Percentiles rank a stretch among this genome's conserved stretches.
These are phyloP conservation scores for Ochropacha duplaris DNA, from an alignment of 2,888 invertebrate genomes.

Conservation along the genomic window DNA sequence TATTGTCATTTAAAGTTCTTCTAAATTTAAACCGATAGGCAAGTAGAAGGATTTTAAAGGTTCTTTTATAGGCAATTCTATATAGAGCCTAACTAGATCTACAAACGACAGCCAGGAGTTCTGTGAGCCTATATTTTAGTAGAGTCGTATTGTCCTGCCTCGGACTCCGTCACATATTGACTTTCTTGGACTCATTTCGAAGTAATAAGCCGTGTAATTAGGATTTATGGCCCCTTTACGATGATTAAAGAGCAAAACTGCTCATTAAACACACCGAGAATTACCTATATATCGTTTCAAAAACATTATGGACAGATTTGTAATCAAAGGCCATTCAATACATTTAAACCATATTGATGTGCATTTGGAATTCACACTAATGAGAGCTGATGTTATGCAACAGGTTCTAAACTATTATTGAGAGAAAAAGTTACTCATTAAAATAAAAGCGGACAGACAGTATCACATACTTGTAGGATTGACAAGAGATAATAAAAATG, in stretches of 20 bases:
- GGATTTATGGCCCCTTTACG: slow-evolving; percentile 72
- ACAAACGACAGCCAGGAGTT: slow-evolving; percentile 13
- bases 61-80: background rate
- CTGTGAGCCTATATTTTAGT: slow-evolving; percentile 43
- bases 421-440: slow-evolving; percentile 1
- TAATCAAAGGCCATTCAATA: slow-evolving; percentile 13
- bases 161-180: slow-evolving; percentile 49
- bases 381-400: background rate
- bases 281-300: slow-evolving; percentile 52
- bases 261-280: slow-evolving; percentile 54
- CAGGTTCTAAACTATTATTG: background rate
- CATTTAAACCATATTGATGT: background rate
- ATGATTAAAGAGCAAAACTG: slow-evolving; percentile 63
- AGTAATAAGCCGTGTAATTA: slow-evolving; percentile 78
- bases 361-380: background rate
- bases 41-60: background rate
- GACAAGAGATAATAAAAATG: background rate
- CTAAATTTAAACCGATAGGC: background rate
- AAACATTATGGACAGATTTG: slow-evolving; percentile 53
- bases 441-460: background rate
- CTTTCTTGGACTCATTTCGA: slow-evolving; percentile 54
- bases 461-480: background rate
- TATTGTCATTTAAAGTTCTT: background rate
- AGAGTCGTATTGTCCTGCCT: slow-evolving; percentile 65
- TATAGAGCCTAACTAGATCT: background rate